Evolutionary conservation across 2,797 vertebrate genomes (phyloP), one percentile per base, ranked within the genome.

Genomic region (Melanotaenia nigrans): DNA sequence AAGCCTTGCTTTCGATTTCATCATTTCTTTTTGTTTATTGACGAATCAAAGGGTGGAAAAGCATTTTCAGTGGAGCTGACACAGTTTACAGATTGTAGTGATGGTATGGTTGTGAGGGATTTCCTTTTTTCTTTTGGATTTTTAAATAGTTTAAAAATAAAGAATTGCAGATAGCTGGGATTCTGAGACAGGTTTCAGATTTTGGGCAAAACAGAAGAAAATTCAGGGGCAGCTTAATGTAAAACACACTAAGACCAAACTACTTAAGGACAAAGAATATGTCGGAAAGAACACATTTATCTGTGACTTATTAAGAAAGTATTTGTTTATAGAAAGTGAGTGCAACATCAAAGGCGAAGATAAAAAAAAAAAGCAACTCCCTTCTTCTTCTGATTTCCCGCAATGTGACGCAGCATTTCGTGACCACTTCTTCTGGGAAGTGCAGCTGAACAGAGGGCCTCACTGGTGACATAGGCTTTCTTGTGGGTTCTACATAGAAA

Each of bases 361-460:
- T 55, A 68, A 54, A 33, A 69, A 32, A 33, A 71, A 32, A 35
- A 58, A 40, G 60, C 68, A 1, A 14, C 54, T 13, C 35, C 42
- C n/a, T 20, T 40, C 59, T 62, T 24, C 22, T 61, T 65, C 71
- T 57, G 65, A 78, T 84, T 89, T 84, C 87, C 84, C 53, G 40
- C 85, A 82, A 30, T 61, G 70, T 93, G 90, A 92, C 86, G 72
- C 89, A 91, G 87, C 70, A 49, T 76, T 88, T 86, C 72, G 86
- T 70, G 75, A 83, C 74, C 54, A 66, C 67, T 77, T 80, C 78
- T 93, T 92, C 90, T 90, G 89, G 91, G 90, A 93, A 93, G 68
- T 61, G 13, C 51, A 65, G 75, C 75, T 82, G 83, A 87, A 79
- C 71, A 24, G 45, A 51, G 35, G 75, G 76, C 81, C 73, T 82